Percentiles rank a stretch among this genome's conserved stretches.
phyloP scores from a whole-genome alignment of 2,113 vertebrate genomes.

The Elgaria multicarinata region DNA sequence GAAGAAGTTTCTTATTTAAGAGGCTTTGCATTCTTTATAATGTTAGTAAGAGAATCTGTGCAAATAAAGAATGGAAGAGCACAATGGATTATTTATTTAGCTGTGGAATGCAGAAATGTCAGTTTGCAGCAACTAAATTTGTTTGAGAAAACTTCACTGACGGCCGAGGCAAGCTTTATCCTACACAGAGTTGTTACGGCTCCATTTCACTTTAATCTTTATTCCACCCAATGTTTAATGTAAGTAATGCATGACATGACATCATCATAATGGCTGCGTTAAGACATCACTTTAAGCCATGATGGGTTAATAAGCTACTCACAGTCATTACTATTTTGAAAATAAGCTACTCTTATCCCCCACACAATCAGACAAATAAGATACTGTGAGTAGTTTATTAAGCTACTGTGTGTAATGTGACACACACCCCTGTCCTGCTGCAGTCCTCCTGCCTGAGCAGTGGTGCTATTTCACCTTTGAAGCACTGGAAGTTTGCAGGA shows the following conservation, averaged over 20 bases:
- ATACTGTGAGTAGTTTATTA: no score
- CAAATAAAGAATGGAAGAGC: neutral
- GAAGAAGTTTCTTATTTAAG: constrained; percentile 1
- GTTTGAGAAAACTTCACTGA: neutral
- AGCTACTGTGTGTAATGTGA: no score
- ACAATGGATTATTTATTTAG: neutral
- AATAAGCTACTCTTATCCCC: no score
- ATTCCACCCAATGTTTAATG: neutral
- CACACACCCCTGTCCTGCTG: no score
- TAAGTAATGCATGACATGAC: neutral
- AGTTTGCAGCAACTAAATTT: neutral
- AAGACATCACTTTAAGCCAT: no score
- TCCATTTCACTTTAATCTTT: neutral
- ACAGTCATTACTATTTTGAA: no score
- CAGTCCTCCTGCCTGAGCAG: no score
- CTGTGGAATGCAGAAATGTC: neutral
- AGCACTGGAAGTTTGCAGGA: no score
- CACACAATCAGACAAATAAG: no score
- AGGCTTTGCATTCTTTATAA: constrained; percentile 21
- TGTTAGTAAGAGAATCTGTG: neutral
- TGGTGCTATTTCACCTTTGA: no score
- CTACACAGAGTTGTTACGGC: no score
- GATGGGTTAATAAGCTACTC: no score
- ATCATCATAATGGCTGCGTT: neutral
- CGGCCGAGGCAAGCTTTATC: neutral